phyloP scores from a whole-genome alignment of 1,140 invertebrate species.

The Neodiprion pinetum region DNA sequence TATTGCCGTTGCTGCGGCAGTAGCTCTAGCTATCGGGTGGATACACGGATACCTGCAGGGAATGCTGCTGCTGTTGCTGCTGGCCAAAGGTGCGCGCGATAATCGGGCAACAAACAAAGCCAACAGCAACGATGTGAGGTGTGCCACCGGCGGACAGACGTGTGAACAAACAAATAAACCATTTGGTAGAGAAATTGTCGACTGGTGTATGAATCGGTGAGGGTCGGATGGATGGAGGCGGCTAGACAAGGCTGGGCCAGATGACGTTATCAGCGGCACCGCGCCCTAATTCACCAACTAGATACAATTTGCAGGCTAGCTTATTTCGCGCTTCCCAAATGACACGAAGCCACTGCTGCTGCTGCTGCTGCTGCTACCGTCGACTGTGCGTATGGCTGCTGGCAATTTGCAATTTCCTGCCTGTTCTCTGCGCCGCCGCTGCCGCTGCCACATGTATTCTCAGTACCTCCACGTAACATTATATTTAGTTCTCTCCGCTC shows the following conservation, averaged over 20 bases:
- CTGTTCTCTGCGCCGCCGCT: slow-evolving; percentile 39
- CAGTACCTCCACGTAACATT: slow-evolving; percentile 19
- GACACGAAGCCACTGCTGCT: slow-evolving; percentile 27
- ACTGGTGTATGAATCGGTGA: neutral
- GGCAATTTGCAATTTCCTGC: slow-evolving; percentile 59
- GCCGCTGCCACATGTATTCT: slow-evolving; percentile 32
- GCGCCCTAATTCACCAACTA: neutral
- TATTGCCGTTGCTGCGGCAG: too few relatives aligned
- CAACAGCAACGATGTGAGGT: neutral
- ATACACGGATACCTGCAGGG: neutral
- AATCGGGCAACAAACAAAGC: neutral
- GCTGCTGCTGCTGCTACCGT: neutral
- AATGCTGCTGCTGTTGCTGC: neutral
- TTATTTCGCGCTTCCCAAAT: slow-evolving; percentile 42
- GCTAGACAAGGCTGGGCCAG: neutral
- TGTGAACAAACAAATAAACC: slow-evolving; percentile 2
- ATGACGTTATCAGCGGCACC: neutral
- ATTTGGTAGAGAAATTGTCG: neutral
- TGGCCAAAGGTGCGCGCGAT: neutral
- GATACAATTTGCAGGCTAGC: neutral
- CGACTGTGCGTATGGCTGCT: slow-evolving; percentile 17
- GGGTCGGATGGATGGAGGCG: too few relatives aligned
- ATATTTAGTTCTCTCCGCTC: slow-evolving; percentile 15
- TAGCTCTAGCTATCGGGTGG: too few relatives aligned
- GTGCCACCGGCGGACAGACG: neutral